phyloP scores from a whole-genome alignment of 2,113 vertebrate species.

The Synodontis membranacea region DNA sequence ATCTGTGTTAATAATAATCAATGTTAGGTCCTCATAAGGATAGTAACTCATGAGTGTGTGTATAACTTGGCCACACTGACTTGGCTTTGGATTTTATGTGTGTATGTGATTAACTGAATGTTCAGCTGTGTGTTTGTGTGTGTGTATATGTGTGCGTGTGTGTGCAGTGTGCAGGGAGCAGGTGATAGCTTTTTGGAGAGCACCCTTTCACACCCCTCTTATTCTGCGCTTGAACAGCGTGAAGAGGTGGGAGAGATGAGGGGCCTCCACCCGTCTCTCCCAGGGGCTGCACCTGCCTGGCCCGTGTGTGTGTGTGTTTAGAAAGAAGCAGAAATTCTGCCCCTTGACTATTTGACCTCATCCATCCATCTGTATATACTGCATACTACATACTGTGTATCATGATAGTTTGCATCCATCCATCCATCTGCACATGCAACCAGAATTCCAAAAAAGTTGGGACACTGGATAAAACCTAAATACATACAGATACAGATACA shows the following conservation, averaged over 20 bases:
- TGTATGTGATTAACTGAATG: slow-evolving; percentile 28
- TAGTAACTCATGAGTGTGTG: background rate
- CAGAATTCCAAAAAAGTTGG: too few species aligned
- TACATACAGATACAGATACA: too few species aligned
- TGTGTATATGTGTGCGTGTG: slow-evolving; percentile 18
- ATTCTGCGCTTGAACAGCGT: slow-evolving; percentile 77
- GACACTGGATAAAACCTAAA: too few species aligned
- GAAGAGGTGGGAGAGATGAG: slow-evolving; percentile 77
- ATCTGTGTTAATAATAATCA: background rate
- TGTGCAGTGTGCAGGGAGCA: slow-evolving; percentile 70
- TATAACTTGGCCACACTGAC: slow-evolving; percentile 8
- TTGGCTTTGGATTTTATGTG: slow-evolving; percentile 36
- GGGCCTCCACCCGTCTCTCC: slow-evolving; percentile 72
- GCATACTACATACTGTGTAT: background rate
- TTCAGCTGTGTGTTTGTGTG: slow-evolving; percentile 6
- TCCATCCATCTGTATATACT: background rate
- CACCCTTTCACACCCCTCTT: slow-evolving; percentile 78
- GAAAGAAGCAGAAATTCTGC: slow-evolving; percentile 66
- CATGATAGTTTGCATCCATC: background rate
- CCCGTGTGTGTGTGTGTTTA: slow-evolving; percentile 16
- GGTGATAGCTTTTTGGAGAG: slow-evolving; percentile 78
- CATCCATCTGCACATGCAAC: background rate
- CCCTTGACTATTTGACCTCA: slow-evolving; percentile 72
- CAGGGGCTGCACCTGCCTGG: slow-evolving; percentile 74
- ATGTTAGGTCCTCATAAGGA: background rate